A percentile compares a stretch with the other conserved stretches of the same genome.
These are phyloP conservation scores for Salvelinus fontinalis DNA, from an alignment of 2,113 vertebrate species.

Conservation along the genomic window DNA sequence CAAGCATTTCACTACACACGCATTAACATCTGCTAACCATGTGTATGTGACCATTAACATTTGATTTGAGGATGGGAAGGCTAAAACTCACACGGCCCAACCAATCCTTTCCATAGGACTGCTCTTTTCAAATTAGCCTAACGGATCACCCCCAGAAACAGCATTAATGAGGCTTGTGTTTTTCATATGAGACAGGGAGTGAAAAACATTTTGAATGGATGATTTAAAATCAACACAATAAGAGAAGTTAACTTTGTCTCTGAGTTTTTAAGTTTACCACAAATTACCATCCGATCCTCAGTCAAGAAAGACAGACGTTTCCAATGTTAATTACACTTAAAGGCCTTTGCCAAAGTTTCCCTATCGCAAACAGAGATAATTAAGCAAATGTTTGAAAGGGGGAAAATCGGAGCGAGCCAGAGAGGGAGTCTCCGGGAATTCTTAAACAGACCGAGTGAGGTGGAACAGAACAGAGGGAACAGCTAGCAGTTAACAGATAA, in stretches of 20 bases:
- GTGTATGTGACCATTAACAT: too few species aligned
- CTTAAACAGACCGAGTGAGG: slow-evolving; percentile 30
- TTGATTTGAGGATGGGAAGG: not conserved
- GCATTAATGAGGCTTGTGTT: not conserved
- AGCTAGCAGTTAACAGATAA: slow-evolving; percentile 41
- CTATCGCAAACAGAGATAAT: slow-evolving; percentile 20
- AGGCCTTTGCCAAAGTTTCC: not conserved
- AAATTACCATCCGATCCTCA: not conserved
- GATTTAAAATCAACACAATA: not conserved
- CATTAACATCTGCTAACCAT: too few species aligned
- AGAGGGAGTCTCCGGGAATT: slow-evolving; percentile 25
- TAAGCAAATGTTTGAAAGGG: slow-evolving; percentile 29
- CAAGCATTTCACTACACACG: too few species aligned
- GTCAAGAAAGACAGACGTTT: not conserved
- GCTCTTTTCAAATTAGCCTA: not conserved
- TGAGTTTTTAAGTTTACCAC: not conserved
- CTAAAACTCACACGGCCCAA: not conserved
- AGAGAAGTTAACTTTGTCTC: not conserved
- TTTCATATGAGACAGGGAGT: not conserved
- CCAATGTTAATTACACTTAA: not conserved
- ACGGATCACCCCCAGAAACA: not conserved
- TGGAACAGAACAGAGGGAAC: slow-evolving; percentile 28
- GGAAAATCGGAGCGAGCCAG: not conserved
- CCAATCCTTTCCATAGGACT: not conserved
- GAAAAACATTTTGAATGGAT: not conserved